Evolutionary conservation across 2,113 vertebrate genomes (phyloP).

Genomic region (Corydoras sp.): DNA sequence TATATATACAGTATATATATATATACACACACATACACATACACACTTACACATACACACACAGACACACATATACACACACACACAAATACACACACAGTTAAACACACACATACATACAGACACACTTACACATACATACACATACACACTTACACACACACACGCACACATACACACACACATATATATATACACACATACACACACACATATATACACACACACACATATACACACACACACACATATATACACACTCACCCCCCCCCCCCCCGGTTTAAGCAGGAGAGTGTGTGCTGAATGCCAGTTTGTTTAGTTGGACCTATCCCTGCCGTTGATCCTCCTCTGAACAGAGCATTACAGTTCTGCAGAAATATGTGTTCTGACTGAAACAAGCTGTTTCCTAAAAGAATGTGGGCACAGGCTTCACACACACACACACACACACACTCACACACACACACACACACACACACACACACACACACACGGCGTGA

Average conservation of each 20-base stretch:
- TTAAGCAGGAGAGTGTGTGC: neutral
- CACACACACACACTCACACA: neutral
- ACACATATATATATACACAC: neutral
- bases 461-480: neutral
- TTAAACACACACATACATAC: too few species aligned
- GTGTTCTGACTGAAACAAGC: conserved; percentile 30
- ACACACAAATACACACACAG: too few species aligned
- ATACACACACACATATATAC: neutral
- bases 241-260: neutral
- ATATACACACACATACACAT: too few species aligned
- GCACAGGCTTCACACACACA: neutral
- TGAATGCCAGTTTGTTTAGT: conserved; percentile 33
- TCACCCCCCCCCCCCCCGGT: neutral
- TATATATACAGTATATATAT: too few species aligned
- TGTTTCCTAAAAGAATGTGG: too few species aligned
- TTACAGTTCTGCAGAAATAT: conserved; percentile 41
- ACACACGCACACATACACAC: neutral
- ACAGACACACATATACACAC: conserved; percentile 5
- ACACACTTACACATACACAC: neutral
- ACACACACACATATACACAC: conserved; percentile 22
- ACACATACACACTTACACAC: too few species aligned
- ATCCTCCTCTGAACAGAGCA: conserved; percentile 9
- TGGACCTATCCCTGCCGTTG: conserved; percentile 25
- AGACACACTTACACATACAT: too few species aligned
- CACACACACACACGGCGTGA: neutral